Evolutionary conservation across 2,888 invertebrate genomes (phyloP).

Genomic region (Myopa testacea): DNA sequence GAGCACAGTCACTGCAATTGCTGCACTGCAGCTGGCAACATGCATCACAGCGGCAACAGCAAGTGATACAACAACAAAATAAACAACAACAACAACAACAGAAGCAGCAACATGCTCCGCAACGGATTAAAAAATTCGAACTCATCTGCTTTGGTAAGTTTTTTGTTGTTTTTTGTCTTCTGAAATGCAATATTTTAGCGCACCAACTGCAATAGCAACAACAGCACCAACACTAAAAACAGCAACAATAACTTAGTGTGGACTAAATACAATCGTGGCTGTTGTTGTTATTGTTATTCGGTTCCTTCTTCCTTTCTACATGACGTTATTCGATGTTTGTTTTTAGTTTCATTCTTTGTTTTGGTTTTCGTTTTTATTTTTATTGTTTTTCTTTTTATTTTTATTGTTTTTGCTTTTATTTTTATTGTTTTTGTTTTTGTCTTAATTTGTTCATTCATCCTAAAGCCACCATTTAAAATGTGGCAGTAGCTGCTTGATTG

Average conservation of each 20-base stretch:
- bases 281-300: constrained; percentile 13
- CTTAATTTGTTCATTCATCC: neutral
- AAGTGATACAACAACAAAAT: constrained; percentile 28
- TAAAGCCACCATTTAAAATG: neutral
- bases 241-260: neutral
- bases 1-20: constrained; percentile 9
- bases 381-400: constrained; percentile 2
- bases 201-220: neutral
- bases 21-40: constrained; percentile 28
- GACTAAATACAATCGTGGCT: neutral
- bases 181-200: neutral
- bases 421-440: constrained; percentile 7
- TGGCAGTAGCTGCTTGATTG: neutral
- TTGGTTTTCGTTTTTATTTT: neutral
- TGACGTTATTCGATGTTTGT: neutral
- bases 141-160: constrained; percentile 58
- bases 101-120: constrained; percentile 38
- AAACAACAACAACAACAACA: constrained; percentile 29
- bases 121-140: constrained; percentile 61
- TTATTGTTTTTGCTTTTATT: neutral
- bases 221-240: neutral
- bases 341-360: constrained; percentile 5
- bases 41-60: constrained; percentile 36
- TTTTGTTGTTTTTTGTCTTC: constrained; percentile 13
- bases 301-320: constrained; percentile 10